These are phyloP conservation scores for Muscicapa striata DNA, from an alignment of 2,797 vertebrate genomes.

Conservation along the genomic window DNA sequence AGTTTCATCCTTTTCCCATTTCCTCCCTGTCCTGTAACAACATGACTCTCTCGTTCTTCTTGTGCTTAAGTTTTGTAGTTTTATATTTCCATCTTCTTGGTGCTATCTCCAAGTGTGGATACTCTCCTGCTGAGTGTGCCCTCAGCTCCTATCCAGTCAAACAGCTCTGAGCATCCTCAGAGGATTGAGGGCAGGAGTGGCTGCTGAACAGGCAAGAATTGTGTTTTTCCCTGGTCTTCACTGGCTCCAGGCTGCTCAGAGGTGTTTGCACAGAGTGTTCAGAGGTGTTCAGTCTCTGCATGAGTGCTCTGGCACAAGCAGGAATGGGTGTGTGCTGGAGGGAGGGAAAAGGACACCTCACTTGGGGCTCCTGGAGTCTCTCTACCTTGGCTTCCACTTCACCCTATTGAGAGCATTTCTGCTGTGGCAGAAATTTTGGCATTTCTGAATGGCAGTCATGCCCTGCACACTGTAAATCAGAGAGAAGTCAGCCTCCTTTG, in stretches of 20 bases:
- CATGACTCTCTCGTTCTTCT: not conserved
- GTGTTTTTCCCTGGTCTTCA: not conserved
- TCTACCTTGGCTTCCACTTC: not conserved
- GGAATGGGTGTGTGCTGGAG: not conserved
- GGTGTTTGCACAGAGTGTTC: not conserved
- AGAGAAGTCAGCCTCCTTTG: not conserved
- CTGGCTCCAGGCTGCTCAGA: not conserved
- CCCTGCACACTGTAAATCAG: not conserved
- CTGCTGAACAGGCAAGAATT: not conserved
- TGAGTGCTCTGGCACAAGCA: not conserved
- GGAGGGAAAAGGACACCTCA: not conserved
- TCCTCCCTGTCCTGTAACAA: not conserved
- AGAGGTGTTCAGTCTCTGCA: not conserved
- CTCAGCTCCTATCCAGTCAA: not conserved
- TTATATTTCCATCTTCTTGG: not conserved
- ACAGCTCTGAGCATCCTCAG: not conserved
- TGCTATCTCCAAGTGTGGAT: not conserved
- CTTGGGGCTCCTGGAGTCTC: not conserved
- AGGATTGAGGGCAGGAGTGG: not conserved
- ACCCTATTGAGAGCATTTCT: not conserved
- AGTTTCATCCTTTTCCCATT: not conserved
- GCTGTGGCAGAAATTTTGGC: not conserved
- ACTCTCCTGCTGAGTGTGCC: not conserved
- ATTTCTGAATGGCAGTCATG: not conserved
- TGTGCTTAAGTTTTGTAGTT: accelerated